Conservation (phyloP, 2,888 invertebrate species). For the Spilarctia lutea region DNA sequence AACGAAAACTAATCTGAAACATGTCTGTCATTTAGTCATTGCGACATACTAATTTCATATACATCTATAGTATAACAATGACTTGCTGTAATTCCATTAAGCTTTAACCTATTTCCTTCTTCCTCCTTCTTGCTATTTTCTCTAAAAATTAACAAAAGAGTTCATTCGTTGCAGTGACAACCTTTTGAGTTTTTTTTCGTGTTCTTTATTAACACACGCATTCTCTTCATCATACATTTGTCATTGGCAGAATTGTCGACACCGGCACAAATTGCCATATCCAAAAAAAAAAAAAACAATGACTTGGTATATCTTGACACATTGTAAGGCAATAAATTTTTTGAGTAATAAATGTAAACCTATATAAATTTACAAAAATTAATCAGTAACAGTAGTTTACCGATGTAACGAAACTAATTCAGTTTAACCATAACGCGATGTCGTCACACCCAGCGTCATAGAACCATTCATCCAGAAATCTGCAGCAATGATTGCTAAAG, state of each 20-base stretch:
- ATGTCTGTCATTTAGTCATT: not conserved
- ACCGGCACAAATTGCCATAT: too few species aligned
- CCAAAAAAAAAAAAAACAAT: too few species aligned
- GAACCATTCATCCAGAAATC: conserved; percentile 83
- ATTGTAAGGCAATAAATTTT: conserved; percentile 6
- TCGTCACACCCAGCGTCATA: conserved; percentile 73
- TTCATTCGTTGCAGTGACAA: too few species aligned
- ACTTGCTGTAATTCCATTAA: too few species aligned
- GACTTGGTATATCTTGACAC: not conserved
- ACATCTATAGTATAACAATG: not conserved
- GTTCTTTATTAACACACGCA: too few species aligned
- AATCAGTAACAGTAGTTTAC: conserved; percentile 47
- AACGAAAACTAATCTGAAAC: conserved; percentile 51
- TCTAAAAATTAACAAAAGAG: too few species aligned
- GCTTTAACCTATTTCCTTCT: too few species aligned
- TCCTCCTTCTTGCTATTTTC: too few species aligned
- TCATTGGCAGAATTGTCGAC: too few species aligned
- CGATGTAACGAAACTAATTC: conserved; percentile 77
- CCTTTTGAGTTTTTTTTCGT: too few species aligned
- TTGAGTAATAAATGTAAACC: conserved; percentile 11
- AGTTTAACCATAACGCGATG: conserved; percentile 76
- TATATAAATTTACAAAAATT: conserved; percentile 32
- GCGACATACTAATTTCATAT: not conserved
- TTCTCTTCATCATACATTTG: too few species aligned
- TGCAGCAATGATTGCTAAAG: conserved; percentile 82